Percentiles rank a stretch among this genome's conserved stretches.
These are phyloP conservation scores for Oscarella lobularis DNA, from an alignment of 37 sponge, comb jelly and placozoan genomes.

Conservation along the genomic window DNA sequence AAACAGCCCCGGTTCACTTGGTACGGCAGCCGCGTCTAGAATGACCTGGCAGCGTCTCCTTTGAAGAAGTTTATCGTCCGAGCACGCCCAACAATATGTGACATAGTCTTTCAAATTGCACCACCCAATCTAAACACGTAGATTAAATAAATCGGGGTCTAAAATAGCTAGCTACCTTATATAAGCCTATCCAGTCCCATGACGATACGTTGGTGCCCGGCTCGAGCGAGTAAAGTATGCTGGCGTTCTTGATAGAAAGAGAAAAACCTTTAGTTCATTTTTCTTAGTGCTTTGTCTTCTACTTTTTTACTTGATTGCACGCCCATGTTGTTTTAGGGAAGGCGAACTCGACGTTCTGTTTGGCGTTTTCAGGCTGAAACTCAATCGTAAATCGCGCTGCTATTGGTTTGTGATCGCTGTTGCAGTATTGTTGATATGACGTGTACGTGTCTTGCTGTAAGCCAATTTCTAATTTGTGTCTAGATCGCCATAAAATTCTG, in stretches of 20 bases:
- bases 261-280: no score
- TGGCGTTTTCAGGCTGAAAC: background rate
- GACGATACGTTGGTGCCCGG: background rate
- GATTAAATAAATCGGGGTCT: background rate
- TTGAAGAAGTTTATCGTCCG: background rate
- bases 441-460: no score
- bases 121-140: background rate
- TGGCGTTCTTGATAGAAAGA: background rate
- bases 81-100: background rate
- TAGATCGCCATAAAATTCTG: no score
- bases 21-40: background rate
- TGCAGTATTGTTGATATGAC: background rate
- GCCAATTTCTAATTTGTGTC: no score
- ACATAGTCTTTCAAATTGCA: background rate
- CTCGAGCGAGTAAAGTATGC: background rate
- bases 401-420: background rate
- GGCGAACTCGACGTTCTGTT: background rate
- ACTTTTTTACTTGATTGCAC: background rate
- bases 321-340: background rate
- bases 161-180: background rate
- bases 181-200: slow-evolving; percentile 1
- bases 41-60: background rate
- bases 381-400: background rate
- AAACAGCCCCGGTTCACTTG: background rate
- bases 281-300: no score